These are phyloP conservation scores for Ivindomyrus marchei DNA, from an alignment of 2,113 vertebrate species.

Conservation along the genomic window DNA sequence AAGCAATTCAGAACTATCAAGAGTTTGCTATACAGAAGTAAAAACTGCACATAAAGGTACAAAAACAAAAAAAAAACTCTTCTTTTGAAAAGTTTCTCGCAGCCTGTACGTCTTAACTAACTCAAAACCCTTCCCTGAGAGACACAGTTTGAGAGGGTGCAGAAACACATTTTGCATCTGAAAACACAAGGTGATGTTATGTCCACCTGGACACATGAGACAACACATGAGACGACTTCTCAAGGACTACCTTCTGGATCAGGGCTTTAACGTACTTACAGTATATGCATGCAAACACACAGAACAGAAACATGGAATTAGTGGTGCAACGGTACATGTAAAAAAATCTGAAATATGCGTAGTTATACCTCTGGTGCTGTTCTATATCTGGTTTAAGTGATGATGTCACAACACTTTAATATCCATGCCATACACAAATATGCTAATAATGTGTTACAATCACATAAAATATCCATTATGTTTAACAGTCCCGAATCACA, in stretches of 20 bases:
- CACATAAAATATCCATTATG: not conserved
- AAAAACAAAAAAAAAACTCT: not conserved
- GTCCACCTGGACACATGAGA: not conserved
- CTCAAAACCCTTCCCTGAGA: not conserved
- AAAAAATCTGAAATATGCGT: not conserved
- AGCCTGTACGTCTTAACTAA: not conserved
- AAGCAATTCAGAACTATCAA: not conserved
- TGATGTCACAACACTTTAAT: not conserved
- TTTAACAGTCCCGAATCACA: not conserved
- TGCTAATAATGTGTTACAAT: not conserved
- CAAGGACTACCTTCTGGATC: not conserved
- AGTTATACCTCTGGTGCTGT: not conserved
- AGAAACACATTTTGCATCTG: not conserved
- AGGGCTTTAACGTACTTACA: not conserved
- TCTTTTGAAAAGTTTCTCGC: not conserved
- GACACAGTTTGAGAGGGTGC: not conserved
- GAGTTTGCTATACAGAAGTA: not conserved
- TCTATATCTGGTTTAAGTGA: not conserved
- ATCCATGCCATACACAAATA: not conserved
- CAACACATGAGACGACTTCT: not conserved
- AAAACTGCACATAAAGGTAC: not conserved
- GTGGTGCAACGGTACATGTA: not conserved
- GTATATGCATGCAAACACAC: not conserved
- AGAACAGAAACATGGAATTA: not conserved
- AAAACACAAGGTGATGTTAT: not conserved